A percentile compares a stretch with the other conserved stretches of the same genome.
Conservation (phyloP, 1,140 invertebrate species). For the Euura lappo region DNA sequence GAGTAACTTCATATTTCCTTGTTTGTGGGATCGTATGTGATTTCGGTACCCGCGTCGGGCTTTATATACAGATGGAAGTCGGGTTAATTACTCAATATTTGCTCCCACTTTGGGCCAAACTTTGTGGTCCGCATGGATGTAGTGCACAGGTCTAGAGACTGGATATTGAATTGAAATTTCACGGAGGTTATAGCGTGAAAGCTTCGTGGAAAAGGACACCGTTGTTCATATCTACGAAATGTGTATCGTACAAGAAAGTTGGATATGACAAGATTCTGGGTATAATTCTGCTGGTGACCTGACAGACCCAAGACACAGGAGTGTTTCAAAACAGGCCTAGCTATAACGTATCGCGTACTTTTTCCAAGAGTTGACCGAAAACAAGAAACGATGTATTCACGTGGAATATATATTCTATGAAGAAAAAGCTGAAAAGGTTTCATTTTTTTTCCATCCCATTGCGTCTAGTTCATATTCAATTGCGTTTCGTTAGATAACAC, state of each 20-base stretch:
- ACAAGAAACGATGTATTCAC: too few relatives aligned
- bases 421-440: too few relatives aligned
- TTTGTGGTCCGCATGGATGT: background rate
- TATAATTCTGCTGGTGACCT: background rate
- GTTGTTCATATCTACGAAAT: background rate
- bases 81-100: slow-evolving; percentile 10
- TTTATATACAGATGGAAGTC: slow-evolving; percentile 8
- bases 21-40: background rate
- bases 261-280: background rate
- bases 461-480: too few relatives aligned
- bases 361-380: too few relatives aligned
- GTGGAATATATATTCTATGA: too few relatives aligned
- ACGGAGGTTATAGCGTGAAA: slow-evolving; percentile 11
- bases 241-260: background rate
- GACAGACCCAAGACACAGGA: background rate
- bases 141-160: background rate
- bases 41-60: background rate
- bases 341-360: too few relatives aligned
- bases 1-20: slow-evolving; percentile 9
- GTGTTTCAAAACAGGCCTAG: too few relatives aligned
- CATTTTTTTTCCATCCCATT: too few relatives aligned
- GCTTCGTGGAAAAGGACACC: background rate
- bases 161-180: slow-evolving; percentile 9
- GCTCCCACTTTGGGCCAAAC: background rate
- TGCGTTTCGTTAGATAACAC: too few relatives aligned